Base-by-base conservation (phyloP, 2,797 vertebrate species). In the Dallia pectoralis region DNA sequence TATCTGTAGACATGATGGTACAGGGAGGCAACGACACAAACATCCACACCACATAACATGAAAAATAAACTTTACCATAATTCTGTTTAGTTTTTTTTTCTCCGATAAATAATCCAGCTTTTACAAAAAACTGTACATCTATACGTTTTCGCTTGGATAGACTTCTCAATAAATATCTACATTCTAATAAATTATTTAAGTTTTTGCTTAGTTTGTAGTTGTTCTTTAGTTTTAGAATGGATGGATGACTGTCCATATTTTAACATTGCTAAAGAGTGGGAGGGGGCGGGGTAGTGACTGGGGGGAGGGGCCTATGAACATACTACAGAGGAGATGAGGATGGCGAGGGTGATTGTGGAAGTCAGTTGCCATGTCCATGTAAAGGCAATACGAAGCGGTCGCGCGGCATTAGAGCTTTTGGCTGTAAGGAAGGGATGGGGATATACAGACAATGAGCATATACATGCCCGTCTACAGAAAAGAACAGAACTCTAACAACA, bases 321-420 rank as follows among this genome's bases (percentile, higher is more conserved):
- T 86, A 96, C 94, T 95, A 97, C 93, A 95, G 92, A 96, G 95
- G 96, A 95, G 90, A 97, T 98, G 96, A 98, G 87, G 93, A 94
- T 95, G 96, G 97, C 93, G 90, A 94, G 93, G 89, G 94, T 95
- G 90, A 95, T 92, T 92, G 97, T 97, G 95, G 97, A 97, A 97
- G 96, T 97, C 96, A 99, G 97, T 96, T 98, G 98, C 97, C 97
- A 98, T 98, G 97, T 99, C 97, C 97, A 98, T 98, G 97, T 98
- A 97, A 97, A 96, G 97, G 97, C 96, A 90, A 96, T 94, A 96
- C 97, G 96, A 94, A 98, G 97, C 96, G 96, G 96, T 99, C 97
- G 98, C 96, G 96, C 97, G 95, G 97, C 97, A 96, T 99, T 99
- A 97, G 97, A 97, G 96, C 97, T 99, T 99, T 97, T 98, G 96